Base-by-base conservation (phyloP, 2,888 invertebrate species). In the Mactromeris polynyma region DNA sequence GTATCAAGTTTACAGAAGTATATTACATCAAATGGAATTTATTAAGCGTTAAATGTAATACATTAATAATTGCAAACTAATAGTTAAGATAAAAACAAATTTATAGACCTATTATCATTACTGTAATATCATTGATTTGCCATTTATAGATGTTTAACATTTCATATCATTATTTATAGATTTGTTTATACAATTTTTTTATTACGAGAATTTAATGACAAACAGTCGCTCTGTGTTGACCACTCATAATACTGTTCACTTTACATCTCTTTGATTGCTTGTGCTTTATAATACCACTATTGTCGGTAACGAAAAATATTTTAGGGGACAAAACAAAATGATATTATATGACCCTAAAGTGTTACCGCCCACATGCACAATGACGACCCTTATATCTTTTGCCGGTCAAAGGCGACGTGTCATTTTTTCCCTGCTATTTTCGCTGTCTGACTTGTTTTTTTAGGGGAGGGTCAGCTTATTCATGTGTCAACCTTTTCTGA, bases 381-480 rank as follows among this genome's bases (percentile, higher is more conserved):
- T 73, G 21, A 36, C 14, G 73, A 14, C 73, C 73, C 73, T 73
- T 73, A 36, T 73, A 73, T 31, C 36, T 73, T 33, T n/a, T 73
- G 33, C 4, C 69, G 26, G 58, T 36, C 31, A 81, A 81, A 51
- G 81, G n/a, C 51, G 21, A 26, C n/a, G 31, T 81, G 81, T 81
- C 81, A 46, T 19, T n/a, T 33, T 42, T 21, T 36, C 33, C 40
- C 26, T 11, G 51, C 36, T 54, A 81, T 81, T 81, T 51, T 81
- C 81, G 4, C 81, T 42, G 81, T 31, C 31, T 14, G 81, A 54
- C 51, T 33, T 40, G 38, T 81, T 81, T 81, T 81, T 31, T 54
- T n/a, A 81, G 54, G 54, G 54, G 33, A 11, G 81, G 81, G 33
- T 51, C 46, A 31, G 17, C 46, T 51, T 81, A 81, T 81, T 81